Conservation (phyloP, 2,888 invertebrate genomes). For the Spodoptera picta region DNA sequence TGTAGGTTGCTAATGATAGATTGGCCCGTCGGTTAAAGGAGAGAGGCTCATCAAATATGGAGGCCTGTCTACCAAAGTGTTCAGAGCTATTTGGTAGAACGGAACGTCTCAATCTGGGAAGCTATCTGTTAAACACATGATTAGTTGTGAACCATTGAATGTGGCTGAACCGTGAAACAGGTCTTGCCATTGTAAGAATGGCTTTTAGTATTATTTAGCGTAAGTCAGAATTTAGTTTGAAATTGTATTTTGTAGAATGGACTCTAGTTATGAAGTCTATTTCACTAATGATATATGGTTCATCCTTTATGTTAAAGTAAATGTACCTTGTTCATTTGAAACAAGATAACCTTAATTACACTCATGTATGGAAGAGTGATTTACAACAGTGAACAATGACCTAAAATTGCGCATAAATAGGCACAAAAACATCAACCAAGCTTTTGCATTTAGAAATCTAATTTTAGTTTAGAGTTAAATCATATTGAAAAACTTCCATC, state of each 20-base stretch:
- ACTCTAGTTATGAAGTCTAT: too few species aligned
- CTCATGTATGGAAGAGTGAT: too few species aligned
- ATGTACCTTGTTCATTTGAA: too few species aligned
- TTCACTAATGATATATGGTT: too few species aligned
- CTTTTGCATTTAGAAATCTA: not conserved
- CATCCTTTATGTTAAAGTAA: too few species aligned
- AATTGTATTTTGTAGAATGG: too few species aligned
- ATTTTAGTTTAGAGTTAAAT: slow-evolving; percentile 29
- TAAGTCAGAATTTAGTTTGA: not conserved
- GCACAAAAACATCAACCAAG: too few species aligned
- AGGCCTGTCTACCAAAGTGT: slow-evolving; percentile 32
- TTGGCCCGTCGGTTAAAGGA: slow-evolving; percentile 23
- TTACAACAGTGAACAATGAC: too few species aligned
- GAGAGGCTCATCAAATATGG: slow-evolving; percentile 54
- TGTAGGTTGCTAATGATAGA: slow-evolving; percentile 27
- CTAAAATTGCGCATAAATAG: too few species aligned
- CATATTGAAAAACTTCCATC: slow-evolving; percentile 19
- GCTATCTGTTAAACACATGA: slow-evolving; percentile 35
- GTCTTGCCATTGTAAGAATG: too few species aligned
- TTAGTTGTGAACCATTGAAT: slow-evolving; percentile 21
- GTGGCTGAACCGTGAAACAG: not conserved
- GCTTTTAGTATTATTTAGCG: not conserved
- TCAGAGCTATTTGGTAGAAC: slow-evolving; percentile 27
- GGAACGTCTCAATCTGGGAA: slow-evolving; percentile 39
- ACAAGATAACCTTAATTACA: too few species aligned